Percentiles rank a stretch among this genome's conserved stretches.
phyloP scores from a whole-genome alignment of 1,140 invertebrate species.

The Xylocopa sonorina region DNA sequence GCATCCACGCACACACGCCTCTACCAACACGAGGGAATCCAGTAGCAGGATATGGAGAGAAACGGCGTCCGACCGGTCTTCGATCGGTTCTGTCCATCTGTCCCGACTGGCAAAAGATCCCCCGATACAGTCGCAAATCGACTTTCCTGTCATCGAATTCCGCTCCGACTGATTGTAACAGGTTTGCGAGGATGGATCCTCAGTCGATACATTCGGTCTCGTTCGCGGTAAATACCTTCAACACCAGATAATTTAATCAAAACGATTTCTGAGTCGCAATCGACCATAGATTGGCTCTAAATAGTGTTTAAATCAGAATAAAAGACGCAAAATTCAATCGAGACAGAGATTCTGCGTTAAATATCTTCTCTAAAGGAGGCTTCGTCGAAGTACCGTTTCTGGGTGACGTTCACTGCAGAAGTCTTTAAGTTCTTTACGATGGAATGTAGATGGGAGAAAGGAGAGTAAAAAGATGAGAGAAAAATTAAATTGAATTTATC shows the following conservation, averaged over 20 bases:
- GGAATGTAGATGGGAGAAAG: neutral
- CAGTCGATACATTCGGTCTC: too few relatives aligned
- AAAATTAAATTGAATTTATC: neutral
- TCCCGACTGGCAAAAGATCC: neutral
- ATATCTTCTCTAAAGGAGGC: neutral
- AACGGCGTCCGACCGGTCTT: constrained; percentile 54
- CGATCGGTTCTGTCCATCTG: constrained; percentile 48
- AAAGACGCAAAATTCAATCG: neutral
- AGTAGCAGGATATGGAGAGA: constrained; percentile 66
- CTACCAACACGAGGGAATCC: constrained; percentile 44
- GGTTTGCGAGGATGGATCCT: neutral
- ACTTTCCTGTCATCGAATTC: constrained; percentile 25
- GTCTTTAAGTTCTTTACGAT: neutral
- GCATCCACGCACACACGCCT: constrained; percentile 30
- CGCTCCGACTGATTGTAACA: neutral
- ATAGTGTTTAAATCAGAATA: neutral
- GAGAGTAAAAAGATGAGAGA: neutral
- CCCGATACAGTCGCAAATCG: constrained; percentile 11
- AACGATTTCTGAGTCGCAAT: neutral
- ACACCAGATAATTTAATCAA: neutral
- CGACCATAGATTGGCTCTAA: neutral
- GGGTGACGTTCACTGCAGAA: neutral
- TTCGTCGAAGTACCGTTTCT: constrained; percentile 4
- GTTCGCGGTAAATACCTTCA: neutral
- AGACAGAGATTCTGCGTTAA: neutral